Evolutionary conservation across 2,888 invertebrate species (phyloP).

Genomic region (Mactromeris polynyma): DNA sequence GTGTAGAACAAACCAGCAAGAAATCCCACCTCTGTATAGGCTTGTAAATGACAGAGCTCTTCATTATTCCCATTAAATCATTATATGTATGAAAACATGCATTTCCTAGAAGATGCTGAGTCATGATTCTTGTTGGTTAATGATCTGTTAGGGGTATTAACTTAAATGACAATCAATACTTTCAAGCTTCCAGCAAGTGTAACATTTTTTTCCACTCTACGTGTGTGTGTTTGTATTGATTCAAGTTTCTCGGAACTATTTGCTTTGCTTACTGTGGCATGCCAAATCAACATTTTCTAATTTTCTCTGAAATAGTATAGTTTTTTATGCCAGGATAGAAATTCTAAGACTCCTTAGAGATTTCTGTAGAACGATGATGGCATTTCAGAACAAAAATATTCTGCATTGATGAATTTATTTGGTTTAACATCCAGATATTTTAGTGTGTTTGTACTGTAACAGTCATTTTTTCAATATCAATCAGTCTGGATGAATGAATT

Average conservation of each 20-base stretch:
- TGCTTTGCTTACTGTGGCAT: background rate
- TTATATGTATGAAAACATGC: background rate
- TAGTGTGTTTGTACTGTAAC: background rate
- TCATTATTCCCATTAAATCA: background rate
- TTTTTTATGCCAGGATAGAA: background rate
- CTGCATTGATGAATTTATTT: background rate
- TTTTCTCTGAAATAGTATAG: background rate
- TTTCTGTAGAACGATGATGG: background rate
- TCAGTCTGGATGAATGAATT: background rate
- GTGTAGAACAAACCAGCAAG: background rate
- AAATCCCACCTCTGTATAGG: background rate
- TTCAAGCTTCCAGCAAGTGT: background rate
- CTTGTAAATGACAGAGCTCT: background rate
- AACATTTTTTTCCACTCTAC: background rate
- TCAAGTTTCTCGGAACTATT: background rate
- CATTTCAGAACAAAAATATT: background rate
- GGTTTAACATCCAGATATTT: background rate
- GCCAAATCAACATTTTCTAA: background rate
- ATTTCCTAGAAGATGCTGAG: background rate
- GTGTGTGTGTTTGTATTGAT: slow-evolving; percentile 1
- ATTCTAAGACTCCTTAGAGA: background rate
- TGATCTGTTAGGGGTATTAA: background rate
- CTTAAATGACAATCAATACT: background rate
- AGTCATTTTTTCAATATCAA: background rate
- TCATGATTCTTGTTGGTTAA: background rate